Conservation (phyloP, 2,113 vertebrate genomes). For the Diphyllodes magnificus region DNA sequence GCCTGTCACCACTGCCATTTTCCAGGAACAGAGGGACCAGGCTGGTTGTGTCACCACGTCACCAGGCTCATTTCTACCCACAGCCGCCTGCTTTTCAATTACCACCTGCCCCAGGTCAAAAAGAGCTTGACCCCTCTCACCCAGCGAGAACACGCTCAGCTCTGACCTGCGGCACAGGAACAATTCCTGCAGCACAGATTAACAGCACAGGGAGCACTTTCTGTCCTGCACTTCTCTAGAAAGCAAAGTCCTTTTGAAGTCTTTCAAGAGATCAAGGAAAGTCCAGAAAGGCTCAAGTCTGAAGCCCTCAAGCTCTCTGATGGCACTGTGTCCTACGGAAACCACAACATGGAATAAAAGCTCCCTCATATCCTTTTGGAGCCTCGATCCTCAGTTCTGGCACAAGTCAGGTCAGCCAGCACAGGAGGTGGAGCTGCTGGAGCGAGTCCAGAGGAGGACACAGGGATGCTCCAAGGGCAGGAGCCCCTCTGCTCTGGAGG, state of each 20-base stretch:
- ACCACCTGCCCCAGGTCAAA: not conserved
- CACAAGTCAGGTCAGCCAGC: not conserved
- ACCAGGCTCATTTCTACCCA: not conserved
- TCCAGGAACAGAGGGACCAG: not conserved
- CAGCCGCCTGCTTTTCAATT: not conserved
- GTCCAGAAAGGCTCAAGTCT: not conserved
- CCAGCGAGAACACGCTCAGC: accelerated
- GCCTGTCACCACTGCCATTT: not conserved
- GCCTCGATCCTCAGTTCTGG: accelerated
- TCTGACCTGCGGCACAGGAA: not conserved
- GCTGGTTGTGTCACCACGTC: not conserved
- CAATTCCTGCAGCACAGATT: not conserved
- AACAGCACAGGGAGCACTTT: not conserved
- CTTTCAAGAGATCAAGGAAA: not conserved
- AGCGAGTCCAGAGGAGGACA: not conserved
- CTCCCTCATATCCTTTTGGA: not conserved
- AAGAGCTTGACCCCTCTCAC: not conserved
- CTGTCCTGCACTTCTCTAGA: not conserved
- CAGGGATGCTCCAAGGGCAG: accelerated
- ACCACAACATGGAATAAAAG: not conserved
- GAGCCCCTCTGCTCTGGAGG: not conserved
- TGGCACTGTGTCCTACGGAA: not conserved
- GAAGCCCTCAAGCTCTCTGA: not conserved
- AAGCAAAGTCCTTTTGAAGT: not conserved
- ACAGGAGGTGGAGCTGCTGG: not conserved